These are phyloP conservation scores for Ceyx melanurus DNA, from an alignment of 2,113 vertebrate species.

Conservation along the genomic window DNA sequence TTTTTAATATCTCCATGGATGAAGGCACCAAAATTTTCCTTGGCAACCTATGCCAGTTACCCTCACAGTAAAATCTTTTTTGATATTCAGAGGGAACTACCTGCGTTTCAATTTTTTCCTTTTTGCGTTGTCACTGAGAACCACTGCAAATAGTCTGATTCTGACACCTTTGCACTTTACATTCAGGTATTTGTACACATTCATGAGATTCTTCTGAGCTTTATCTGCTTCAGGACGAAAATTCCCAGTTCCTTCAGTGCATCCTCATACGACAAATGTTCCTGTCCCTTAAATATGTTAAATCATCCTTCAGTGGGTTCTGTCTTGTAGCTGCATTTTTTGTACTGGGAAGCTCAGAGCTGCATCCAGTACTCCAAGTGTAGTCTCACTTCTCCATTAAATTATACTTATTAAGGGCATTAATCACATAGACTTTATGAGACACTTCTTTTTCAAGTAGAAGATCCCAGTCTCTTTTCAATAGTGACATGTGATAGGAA, in stretches of 20 bases:
- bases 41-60: not conserved
- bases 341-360: not conserved
- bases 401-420: not conserved
- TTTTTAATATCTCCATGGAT: not conserved
- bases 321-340: not conserved
- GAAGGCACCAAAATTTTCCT: not conserved
- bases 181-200: not conserved
- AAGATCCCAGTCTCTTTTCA: too few relatives aligned
- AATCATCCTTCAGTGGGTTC: fast-evolving
- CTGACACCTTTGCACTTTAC: not conserved
- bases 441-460: too few relatives aligned
- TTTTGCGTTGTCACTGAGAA: not conserved
- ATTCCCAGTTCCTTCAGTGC: not conserved
- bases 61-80: not conserved
- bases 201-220: not conserved
- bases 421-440: not conserved
- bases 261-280: not conserved
- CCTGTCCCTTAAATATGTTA: fast-evolving
- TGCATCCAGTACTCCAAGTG: not conserved
- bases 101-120: not conserved
- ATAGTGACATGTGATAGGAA: too few relatives aligned
- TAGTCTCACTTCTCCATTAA: not conserved
- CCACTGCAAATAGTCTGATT: not conserved
- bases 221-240: not conserved
- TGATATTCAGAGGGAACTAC: not conserved